Conservation (phyloP, 2,797 vertebrate genomes). For the Siniperca obscura region DNA sequence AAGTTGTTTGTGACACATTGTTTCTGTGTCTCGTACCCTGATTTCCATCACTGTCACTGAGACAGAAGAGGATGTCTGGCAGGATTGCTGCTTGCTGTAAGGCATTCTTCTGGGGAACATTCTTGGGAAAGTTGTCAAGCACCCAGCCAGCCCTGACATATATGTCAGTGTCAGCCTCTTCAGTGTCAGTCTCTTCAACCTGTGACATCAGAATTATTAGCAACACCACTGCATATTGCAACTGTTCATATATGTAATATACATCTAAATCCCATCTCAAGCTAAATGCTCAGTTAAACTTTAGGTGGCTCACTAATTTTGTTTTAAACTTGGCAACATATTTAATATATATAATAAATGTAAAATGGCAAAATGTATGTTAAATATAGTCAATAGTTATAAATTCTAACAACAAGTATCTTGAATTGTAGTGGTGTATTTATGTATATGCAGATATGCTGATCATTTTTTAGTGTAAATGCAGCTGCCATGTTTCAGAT, state of each 20-base stretch:
- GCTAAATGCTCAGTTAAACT: not conserved
- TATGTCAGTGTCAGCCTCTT: constrained; percentile 77
- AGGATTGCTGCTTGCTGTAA: constrained; percentile 81
- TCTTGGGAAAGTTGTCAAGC: constrained; percentile 91
- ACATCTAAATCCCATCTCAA: not conserved
- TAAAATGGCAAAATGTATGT: not conserved
- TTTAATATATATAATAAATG: not conserved
- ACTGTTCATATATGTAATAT: not conserved
- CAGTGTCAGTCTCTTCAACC: constrained; percentile 77
- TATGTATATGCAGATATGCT: not conserved
- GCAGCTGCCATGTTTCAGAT: not conserved
- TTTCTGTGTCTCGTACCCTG: constrained; percentile 81
- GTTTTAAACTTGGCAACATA: not conserved
- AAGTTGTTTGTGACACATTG: not conserved
- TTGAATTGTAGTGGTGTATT: not conserved
- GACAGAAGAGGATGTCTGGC: constrained; percentile 89
- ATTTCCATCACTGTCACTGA: constrained; percentile 80
- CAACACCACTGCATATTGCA: not conserved
- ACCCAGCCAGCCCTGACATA: constrained; percentile 89
- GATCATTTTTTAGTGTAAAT: not conserved
- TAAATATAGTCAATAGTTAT: not conserved
- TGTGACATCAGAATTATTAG: constrained; percentile 53
- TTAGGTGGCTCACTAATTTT: not conserved
- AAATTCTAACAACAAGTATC: constrained; percentile 1
- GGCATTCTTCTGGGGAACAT: constrained; percentile 80